Evolutionary conservation across 2,113 vertebrate genomes (phyloP).

Genomic region (Apus apus): DNA sequence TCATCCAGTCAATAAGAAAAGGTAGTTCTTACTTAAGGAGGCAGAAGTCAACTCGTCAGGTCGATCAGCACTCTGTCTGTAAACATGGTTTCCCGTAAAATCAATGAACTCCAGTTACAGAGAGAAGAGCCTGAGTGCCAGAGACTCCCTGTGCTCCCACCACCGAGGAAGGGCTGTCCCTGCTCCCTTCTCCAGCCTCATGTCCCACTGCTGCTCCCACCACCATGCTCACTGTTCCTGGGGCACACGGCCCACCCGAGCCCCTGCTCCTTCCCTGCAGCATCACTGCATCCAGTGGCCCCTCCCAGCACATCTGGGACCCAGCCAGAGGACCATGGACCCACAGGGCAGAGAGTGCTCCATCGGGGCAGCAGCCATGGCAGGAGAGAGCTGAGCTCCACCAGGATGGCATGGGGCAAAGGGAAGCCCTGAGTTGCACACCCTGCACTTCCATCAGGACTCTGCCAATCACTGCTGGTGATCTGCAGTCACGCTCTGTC

Average conservation of each 20-base stretch:
- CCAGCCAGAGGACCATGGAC: rapidly evolving
- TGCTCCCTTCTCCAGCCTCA: not conserved
- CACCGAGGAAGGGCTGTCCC: not conserved
- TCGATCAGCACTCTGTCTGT: constrained; percentile 99
- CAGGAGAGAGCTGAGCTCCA: rapidly evolving
- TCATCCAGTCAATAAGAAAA: constrained; percentile 88
- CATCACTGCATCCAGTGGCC: rapidly evolving
- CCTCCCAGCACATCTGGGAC: rapidly evolving
- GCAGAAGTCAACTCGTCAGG: constrained; percentile 97
- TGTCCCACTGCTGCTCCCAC: not conserved
- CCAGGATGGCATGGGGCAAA: rapidly evolving
- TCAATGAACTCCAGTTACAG: constrained; percentile 98
- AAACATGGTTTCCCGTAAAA: constrained; percentile 99
- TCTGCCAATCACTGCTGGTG: not conserved
- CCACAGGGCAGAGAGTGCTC: rapidly evolving
- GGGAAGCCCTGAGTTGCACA: rapidly evolving
- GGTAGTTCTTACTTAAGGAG: constrained; percentile 93
- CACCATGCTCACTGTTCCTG: not conserved
- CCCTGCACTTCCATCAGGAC: rapidly evolving
- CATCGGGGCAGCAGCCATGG: rapidly evolving
- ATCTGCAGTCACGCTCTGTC: not conserved
- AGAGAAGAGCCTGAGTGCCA: constrained; percentile 86
- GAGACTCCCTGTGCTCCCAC: constrained; percentile 73
- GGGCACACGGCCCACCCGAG: not conserved
- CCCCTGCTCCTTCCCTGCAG: not conserved